phyloP scores from a whole-genome alignment of 2,797 vertebrate genomes.

The Moxostoma hubbsi region DNA sequence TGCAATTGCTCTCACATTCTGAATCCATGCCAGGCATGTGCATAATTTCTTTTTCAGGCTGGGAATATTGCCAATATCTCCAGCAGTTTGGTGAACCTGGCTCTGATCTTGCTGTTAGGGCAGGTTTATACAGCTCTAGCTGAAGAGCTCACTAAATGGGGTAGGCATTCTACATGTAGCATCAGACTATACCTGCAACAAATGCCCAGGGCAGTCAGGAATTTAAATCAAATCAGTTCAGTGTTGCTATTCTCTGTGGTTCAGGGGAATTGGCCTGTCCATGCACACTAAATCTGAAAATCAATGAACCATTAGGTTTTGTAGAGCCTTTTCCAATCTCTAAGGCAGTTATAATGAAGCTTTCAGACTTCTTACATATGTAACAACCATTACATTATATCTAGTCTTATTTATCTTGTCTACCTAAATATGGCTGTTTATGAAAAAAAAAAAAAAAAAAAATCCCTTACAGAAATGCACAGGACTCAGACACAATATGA shows the following conservation, averaged over 20 bases:
- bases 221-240: conserved; percentile 39
- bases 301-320: conserved; percentile 51
- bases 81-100: conserved; percentile 81
- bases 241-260: conserved; percentile 16
- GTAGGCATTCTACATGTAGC: conserved; percentile 66
- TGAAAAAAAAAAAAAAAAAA: not conserved
- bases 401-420: not conserved
- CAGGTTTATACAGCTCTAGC: conserved; percentile 83
- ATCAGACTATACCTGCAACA: conserved; percentile 27
- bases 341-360: conserved; percentile 18
- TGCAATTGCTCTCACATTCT: conserved; percentile 36
- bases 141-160: conserved; percentile 84
- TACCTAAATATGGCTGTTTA: not conserved
- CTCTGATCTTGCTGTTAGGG: conserved; percentile 81
- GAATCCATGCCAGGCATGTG: not conserved
- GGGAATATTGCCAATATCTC: conserved; percentile 83
- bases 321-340: conserved; percentile 1
- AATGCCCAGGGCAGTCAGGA: conserved; percentile 1
- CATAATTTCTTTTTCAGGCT: conserved; percentile 68
- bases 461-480: conserved; percentile 81
- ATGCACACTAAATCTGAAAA: conserved; percentile 31
- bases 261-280: conserved; percentile 28
- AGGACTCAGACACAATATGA: conserved; percentile 84
- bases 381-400: conserved; percentile 1
- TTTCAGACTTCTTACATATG: not conserved